A percentile compares a stretch with the other conserved stretches of the same genome.
Conservation (phyloP, 2,888 invertebrate species). For the Xanthorhoe spadicearia region DNA sequence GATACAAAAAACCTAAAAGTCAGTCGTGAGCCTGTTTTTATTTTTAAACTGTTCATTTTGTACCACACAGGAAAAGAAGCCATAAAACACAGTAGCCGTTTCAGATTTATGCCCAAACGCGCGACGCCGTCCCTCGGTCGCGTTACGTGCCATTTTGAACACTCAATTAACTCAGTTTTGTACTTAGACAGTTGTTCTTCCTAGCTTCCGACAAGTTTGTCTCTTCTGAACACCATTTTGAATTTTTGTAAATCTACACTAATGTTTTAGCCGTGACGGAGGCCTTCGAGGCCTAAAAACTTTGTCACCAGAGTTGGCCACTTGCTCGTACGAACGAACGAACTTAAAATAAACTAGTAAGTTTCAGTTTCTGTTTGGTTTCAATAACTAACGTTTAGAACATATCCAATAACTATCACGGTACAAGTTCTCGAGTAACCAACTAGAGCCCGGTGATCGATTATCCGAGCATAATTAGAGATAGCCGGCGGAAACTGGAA, state of each 20-base stretch:
- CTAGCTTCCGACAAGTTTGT: not conserved
- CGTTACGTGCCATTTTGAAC: conserved; percentile 50
- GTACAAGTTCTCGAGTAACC: not conserved
- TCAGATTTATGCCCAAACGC: conserved; percentile 44
- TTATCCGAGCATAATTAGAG: conserved; percentile 13
- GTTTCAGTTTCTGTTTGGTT: too few relatives aligned
- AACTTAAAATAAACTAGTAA: too few relatives aligned
- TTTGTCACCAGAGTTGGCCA: too few relatives aligned
- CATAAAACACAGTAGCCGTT: conserved; percentile 56
- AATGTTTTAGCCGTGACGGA: too few relatives aligned
- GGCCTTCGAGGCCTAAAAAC: too few relatives aligned
- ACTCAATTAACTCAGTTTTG: conserved; percentile 46
- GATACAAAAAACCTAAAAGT: too few relatives aligned
- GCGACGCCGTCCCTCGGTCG: conserved; percentile 44
- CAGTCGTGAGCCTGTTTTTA: too few relatives aligned
- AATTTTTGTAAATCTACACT: too few relatives aligned
- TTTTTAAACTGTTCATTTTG: conserved; percentile 17
- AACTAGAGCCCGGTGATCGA: conserved; percentile 4
- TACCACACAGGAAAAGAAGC: conserved; percentile 43
- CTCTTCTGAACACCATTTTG: too few relatives aligned
- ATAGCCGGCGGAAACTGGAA: conserved; percentile 17
- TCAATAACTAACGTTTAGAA: too few relatives aligned
- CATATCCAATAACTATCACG: not conserved
- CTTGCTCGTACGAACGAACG: too few relatives aligned
- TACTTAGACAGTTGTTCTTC: conserved; percentile 5